Evolutionary conservation across 1,140 invertebrate species (phyloP), one percentile per base, ranked within the genome.

Genomic region (Meloidogyne exigua): DNA sequence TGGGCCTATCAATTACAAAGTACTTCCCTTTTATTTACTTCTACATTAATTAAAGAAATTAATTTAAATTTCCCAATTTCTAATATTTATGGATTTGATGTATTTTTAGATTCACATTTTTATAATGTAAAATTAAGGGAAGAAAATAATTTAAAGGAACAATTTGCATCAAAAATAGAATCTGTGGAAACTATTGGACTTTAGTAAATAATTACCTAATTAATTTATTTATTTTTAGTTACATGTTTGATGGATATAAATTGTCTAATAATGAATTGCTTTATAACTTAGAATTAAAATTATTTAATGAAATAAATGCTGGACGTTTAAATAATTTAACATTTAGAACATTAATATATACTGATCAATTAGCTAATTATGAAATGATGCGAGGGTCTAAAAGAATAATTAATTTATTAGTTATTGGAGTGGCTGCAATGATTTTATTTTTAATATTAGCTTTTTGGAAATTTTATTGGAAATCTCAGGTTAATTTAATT

Each of bases 311-410:
- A n/a, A 57, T 57, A 57, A 57, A 57, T 57, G 4, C 18, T 57
- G 49, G 49, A n/a, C 5, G 4, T 5, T 57, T 57, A 21, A 57
- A 57, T 21, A 57, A 57, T 57, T 36, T 44, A 70, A 12, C 39
- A 13, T 26, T 70, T 13, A 25, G 44, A 44, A 23, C 13, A 4
- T n/a, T 26, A 15, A 36, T 70, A 15, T 23, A 23, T 57, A 7
- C 49, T 57, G 49, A 57, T 66, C 57, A 78, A 76, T n/a, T 81
- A 25, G 82, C 78, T 13, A 83, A 83, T 66, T 23, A 67, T 32
- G 80, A 81, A 78, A 81, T 81, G 80, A 76, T 83, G 44, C n/a
- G 32, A 13, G 80, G 82, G 15, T 39, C 39, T 32, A 28, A 28
- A 28, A 25, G 65, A 28, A 81, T 82, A 9, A 64, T 39, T n/a